Base-by-base conservation (phyloP, 2,888 invertebrate species). In the Mellilla xanthometata region DNA sequence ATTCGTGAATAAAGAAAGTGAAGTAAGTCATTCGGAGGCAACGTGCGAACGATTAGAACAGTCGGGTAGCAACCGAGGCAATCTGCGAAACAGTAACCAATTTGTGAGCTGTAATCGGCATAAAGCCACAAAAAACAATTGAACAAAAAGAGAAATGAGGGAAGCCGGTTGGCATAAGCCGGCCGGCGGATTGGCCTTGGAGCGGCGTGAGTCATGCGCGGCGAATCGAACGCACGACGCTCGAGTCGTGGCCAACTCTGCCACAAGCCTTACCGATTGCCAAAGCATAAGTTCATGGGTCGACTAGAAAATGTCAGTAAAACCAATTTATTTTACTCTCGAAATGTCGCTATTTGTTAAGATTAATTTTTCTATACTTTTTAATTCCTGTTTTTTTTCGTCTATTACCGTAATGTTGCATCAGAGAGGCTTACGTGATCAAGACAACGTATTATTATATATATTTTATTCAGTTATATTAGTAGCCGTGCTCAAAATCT, bases 111-210 rank as follows among this genome's bases (percentile, higher is more conserved):
- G 63, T 57, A 62, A 65, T 66, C 61, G 64, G 60, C 59, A 57
- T 63, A 64, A 67, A 65, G 60, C 56, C 62, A 66, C 67, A 75
- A 75, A 78, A 76, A 76, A 72, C 68, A 72, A 65, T 58, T 62
- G 45, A 60, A 7, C 61, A 76, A 76, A 72, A 76, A 72, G 65
- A 64, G 62, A 70, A 72, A 62, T 60, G 66, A 60, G 66, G 71
- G 73, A 74, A 74, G 72, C 60, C 49, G 57, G 81, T 86, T 83
- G 81, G 76, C 66, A 80, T 47, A 56, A 48, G 80, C 86, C 87
- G 85, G 86, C 86, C 85, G 87, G 87, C 77, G 52, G 31, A 52
- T 56, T 63, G 86, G 82, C 86, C 86, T 86, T 84, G 85, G 67
- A 26, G 50, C 44, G 44, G 52, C 63, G 64, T 82, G 85, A 85